Evolutionary conservation across 2,113 vertebrate species (phyloP).

Genomic region (Australoheros scitulus): DNA sequence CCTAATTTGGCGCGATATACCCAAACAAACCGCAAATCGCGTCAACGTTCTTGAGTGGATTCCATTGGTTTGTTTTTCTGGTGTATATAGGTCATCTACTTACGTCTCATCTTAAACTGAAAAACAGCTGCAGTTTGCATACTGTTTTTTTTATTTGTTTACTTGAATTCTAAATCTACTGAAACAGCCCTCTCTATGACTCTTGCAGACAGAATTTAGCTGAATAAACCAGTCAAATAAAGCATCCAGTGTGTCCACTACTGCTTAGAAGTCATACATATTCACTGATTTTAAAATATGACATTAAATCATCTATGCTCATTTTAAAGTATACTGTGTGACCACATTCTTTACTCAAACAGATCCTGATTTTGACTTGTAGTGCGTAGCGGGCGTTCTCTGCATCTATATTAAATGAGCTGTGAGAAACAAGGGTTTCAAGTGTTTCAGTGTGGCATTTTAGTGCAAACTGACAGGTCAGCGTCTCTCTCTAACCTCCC

Average conservation of each 20-base stretch:
- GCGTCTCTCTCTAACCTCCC: slow-evolving; percentile 37
- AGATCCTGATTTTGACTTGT: slow-evolving; percentile 13
- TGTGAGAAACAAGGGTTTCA: slow-evolving; percentile 18
- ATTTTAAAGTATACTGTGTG: background rate
- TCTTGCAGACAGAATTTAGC: background rate
- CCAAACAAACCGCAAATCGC: background rate
- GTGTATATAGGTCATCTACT: background rate
- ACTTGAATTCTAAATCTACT: background rate
- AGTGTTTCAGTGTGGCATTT: slow-evolving; percentile 55
- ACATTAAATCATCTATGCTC: background rate
- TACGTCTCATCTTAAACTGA: background rate
- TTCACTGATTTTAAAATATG: background rate
- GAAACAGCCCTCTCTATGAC: background rate
- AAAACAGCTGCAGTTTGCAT: background rate
- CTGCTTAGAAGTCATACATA: background rate
- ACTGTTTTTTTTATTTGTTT: background rate
- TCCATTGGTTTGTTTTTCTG: background rate
- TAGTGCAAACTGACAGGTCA: slow-evolving; percentile 53
- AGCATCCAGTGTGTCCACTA: background rate
- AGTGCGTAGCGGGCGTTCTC: background rate
- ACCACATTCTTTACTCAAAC: background rate
- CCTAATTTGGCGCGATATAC: background rate
- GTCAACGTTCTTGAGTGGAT: background rate
- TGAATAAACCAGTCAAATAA: background rate
- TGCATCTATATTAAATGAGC: slow-evolving; percentile 33